Evolutionary conservation across 2,888 invertebrate species (phyloP), one percentile per base, ranked within the genome.

Genomic region (Chrysolina americana): DNA sequence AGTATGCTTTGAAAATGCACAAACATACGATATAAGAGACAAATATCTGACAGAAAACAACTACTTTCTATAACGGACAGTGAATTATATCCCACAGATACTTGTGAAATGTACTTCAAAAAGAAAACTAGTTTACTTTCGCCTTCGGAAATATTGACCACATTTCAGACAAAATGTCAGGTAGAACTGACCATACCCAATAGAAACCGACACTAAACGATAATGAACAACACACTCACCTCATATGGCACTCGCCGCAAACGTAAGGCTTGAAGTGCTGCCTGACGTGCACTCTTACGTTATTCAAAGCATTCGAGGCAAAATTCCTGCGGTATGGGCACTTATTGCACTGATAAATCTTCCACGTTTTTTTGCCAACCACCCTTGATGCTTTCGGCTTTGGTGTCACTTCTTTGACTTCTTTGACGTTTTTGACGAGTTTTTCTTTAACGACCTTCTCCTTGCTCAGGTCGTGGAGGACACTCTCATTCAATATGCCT

Each of bases 211-310:
- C n/a, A n/a, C n/a, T n/a, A n/a, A 36, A 36, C 6, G 36, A 44
- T 17, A 15, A 64, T 10, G 36, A 28, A 56, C 53, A 28, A 69
- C 10, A 8, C 74, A 59, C 76, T 74, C 66, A 76, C 76, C 65
- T 72, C 23, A 48, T n/a, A 15, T 48, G 41, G 44, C 90, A 90
- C 47, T 87, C 81, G 23, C 85, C 86, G 79, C 90, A 90, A 68
- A 86, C 83, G 56, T 87, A 87, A 0, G 88, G 84, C 71, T 88
- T 87, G 8, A 87, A 85, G 77, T 90, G 90, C 2, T 80, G 84
- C 4, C 85, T 84, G 1, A 90, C 79, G 73, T 90, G 90, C 50
- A 85, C 85, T 63, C 86, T 85, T 79, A 90, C 87, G 62, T 79
- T 80, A 6, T 66, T 66, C 10, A 76, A 53, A 1, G 81, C 71